Evolutionary conservation across 2,113 vertebrate genomes (phyloP), one percentile per base, ranked within the genome.

Genomic region (Ctenomys sociabilis): DNA sequence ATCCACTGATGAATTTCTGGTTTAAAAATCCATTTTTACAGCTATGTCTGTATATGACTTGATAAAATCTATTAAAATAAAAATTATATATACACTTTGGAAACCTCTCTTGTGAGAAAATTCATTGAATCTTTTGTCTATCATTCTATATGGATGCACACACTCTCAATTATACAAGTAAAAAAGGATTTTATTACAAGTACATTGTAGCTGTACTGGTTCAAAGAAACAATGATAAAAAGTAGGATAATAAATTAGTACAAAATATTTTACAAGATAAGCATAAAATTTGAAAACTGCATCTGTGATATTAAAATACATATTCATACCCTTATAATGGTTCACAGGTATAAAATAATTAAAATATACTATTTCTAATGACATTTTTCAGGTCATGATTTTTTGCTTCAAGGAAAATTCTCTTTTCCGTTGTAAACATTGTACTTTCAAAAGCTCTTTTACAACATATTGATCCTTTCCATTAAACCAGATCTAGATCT

Each of bases 401-500:
- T 83, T 89, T 93, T 59, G 4, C 88, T 85, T 72, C 93, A 89
- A 93, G 28, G 66, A 96, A 64, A 26, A 28, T 64, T 88, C 11
- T 85, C 14, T 94, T 93, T 94, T 96, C 28, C 14, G 70, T 8
- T 59, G 4, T 84, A 94, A 95, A 93, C 82, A 75, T 80, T 94
- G 24, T 11, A 75, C 81, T 88, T 88, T 90, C 26, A 49, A 95
- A 84, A 93, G 70, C 96, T 96, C 81, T 90, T 77, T 95, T 92
- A 90, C 19, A 81, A 86, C 68, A 54, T 77, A 96, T 97, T 87
- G 95, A 95, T 93, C 68, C 43, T 95, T 95, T 96, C 92, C 85
- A 72, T 97, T 96, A 96, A 91, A 90, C 68, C 63, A 96, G 86
- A 97, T 49, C n/a, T n/a, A 84, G 40, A 91, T 59, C 78, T 94